Evolutionary conservation across 2,797 vertebrate species (phyloP).

Genomic region (Acipenser ruthenus): DNA sequence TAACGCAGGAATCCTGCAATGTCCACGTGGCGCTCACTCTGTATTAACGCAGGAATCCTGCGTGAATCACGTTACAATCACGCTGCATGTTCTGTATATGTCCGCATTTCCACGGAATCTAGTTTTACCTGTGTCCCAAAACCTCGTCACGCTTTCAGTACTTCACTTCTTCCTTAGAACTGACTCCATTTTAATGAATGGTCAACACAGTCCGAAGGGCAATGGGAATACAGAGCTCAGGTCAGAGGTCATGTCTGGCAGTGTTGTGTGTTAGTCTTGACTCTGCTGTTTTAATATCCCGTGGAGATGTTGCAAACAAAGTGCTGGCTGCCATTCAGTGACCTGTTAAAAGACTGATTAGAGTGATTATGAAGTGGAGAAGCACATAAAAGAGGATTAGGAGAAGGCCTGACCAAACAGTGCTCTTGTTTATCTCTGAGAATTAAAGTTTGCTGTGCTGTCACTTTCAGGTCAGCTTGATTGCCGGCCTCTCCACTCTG

Average conservation of each 20-base stretch:
- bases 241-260: conserved; percentile 45
- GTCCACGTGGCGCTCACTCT: too few species aligned
- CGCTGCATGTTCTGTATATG: too few species aligned
- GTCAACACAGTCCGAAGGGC: conserved; percentile 41
- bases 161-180: neutral
- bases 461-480: conserved; percentile 25
- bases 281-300: conserved; percentile 38
- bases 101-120: too few species aligned
- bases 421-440: conserved; percentile 32
- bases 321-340: conserved; percentile 18
- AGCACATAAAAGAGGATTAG: conserved; percentile 30
- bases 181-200: conserved; percentile 28
- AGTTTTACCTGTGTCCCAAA: too few species aligned
- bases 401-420: conserved; percentile 40
- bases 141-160: too few species aligned
- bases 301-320: conserved; percentile 40
- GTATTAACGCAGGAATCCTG: too few species aligned
- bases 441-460: conserved; percentile 39
- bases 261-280: conserved; percentile 42
- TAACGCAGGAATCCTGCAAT: too few species aligned
- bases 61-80: too few species aligned
- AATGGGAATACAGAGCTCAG: conserved; percentile 39
- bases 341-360: conserved; percentile 23
- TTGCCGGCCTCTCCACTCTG: conserved; percentile 12
- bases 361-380: conserved; percentile 27